Conservation (phyloP, 2,113 vertebrate genomes). For the Archocentrus centrarchus region DNA sequence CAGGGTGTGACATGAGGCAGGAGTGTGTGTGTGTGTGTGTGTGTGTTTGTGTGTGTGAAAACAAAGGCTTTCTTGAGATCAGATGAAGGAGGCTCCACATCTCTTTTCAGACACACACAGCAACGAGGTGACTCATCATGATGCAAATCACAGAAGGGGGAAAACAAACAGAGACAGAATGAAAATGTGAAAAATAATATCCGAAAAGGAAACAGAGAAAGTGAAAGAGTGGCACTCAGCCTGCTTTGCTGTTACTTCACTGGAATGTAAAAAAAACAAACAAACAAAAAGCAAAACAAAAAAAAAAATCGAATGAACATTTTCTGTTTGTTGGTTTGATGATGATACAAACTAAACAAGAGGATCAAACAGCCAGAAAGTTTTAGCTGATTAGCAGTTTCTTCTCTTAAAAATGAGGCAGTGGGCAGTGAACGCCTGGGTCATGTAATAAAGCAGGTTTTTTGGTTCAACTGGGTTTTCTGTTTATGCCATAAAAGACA, state of each 20-base stretch:
- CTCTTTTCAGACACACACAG: not conserved
- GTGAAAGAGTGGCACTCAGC: not conserved
- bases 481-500: not conserved
- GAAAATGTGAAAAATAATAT: not conserved
- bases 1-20: slow-evolving; percentile 6
- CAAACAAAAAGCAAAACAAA: not conserved
- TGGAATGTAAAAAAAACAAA: not conserved
- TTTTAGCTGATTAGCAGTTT: no score
- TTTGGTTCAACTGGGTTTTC: not conserved
- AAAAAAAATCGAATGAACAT: not conserved
- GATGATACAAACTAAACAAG: not conserved
- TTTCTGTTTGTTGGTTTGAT: not conserved
- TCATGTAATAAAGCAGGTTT: not conserved
- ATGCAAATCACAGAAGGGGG: not conserved
- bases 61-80: slow-evolving; percentile 20
- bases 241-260: not conserved
- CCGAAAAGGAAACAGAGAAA: fast-evolving
- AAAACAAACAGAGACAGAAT: not conserved
- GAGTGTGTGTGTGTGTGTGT: not conserved
- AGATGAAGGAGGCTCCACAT: not conserved
- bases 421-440: not conserved
- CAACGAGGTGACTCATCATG: slow-evolving; percentile 8
- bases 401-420: not conserved
- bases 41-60: not conserved
- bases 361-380: not conserved